Conservation (phyloP, 2,888 invertebrate genomes). For the Sepiola atlantica region DNA sequence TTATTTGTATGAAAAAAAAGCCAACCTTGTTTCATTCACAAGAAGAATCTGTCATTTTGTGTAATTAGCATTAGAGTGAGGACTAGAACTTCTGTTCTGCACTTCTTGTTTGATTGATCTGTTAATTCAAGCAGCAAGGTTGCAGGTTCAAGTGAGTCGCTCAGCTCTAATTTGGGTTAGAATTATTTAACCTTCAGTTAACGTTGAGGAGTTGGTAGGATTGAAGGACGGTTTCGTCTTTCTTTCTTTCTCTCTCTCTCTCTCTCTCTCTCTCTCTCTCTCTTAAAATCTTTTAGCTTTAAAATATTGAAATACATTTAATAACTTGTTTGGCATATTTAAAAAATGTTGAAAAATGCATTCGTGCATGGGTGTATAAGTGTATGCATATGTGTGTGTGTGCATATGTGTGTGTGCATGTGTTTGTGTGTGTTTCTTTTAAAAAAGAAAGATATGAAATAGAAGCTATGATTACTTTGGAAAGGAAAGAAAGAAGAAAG, state of each 20-base stretch:
- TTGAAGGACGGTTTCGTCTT: not conserved
- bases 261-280: too few species aligned
- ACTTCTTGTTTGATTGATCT: not conserved
- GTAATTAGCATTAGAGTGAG: not conserved
- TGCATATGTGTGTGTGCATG: not conserved
- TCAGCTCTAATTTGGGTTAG: not conserved
- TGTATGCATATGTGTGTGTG: not conserved
- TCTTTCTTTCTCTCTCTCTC: not conserved
- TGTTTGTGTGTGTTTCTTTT: not conserved
- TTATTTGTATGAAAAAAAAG: not conserved
- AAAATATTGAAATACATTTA: not conserved
- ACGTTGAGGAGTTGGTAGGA: not conserved
- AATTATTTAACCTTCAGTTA: slow-evolving; percentile 8
- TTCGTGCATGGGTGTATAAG: not conserved
- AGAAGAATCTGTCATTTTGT: not conserved
- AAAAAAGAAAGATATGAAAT: not conserved
- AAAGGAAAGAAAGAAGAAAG: not conserved
- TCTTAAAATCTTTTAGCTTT: not conserved
- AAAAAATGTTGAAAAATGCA: not conserved
- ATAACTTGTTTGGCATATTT: not conserved
- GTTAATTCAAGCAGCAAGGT: slow-evolving; percentile 9
- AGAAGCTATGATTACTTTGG: not conserved
- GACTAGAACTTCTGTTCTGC: not conserved
- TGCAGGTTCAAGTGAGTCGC: not conserved
- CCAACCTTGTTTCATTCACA: not conserved